Evolutionary conservation across 2,888 invertebrate species (phyloP).

Genomic region (Carterocephalus palaemon): DNA sequence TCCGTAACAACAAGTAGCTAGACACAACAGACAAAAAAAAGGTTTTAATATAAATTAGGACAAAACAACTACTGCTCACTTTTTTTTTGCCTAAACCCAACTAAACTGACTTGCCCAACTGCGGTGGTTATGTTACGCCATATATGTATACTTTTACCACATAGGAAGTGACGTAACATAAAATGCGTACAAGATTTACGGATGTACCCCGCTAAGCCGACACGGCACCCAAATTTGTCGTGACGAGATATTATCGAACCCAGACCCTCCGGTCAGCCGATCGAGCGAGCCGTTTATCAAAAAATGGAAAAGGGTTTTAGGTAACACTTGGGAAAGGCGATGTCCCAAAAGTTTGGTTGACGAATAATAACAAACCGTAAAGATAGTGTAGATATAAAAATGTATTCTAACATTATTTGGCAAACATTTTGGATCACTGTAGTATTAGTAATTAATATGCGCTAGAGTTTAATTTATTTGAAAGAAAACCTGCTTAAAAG

Average conservation of each 20-base stretch:
- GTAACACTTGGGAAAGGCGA: constrained; percentile 13
- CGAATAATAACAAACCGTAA: constrained; percentile 12
- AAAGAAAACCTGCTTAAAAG: too few relatives aligned
- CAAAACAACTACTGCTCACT: too few relatives aligned
- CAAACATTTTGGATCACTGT: too few relatives aligned
- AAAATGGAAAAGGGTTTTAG: constrained; percentile 50
- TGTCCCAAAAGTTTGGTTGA: constrained; percentile 8
- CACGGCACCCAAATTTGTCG: constrained; percentile 70
- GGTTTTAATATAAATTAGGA: too few relatives aligned
- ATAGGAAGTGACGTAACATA: constrained; percentile 7
- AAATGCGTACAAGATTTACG: constrained; percentile 20
- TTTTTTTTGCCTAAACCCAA: too few relatives aligned
- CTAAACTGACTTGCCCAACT: constrained; percentile 1
- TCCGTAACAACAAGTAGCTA: too few relatives aligned
- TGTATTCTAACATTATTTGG: too few relatives aligned
- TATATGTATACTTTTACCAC: neutral
- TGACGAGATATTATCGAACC: constrained; percentile 68
- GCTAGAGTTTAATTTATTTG: too few relatives aligned
- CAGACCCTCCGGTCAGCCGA: constrained; percentile 51
- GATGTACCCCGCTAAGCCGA: constrained; percentile 37
- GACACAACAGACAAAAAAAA: too few relatives aligned
- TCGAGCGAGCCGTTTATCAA: constrained; percentile 67
- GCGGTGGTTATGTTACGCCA: too few relatives aligned
- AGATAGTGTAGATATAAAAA: too few relatives aligned
- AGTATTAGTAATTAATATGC: too few relatives aligned